A percentile compares a stretch with the other conserved stretches of the same genome.
These are phyloP conservation scores for Cephalotes varians DNA, from an alignment of 2,888 invertebrate species.

Conservation along the genomic window DNA sequence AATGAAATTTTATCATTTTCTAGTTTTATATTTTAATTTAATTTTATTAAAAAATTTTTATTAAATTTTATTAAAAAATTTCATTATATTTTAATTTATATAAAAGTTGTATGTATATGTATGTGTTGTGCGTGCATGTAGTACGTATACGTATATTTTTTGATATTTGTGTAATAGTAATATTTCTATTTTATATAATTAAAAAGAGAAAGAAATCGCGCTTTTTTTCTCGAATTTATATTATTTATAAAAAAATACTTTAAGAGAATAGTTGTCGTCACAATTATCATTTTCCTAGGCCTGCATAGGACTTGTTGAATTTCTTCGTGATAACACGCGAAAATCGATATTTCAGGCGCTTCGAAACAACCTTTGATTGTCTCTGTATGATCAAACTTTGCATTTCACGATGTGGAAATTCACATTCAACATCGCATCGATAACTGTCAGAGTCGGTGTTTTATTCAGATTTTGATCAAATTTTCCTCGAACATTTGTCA, in stretches of 20 bases:
- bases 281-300: not conserved
- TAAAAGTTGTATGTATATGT: no score
- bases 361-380: constrained; percentile 21
- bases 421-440: constrained; percentile 21
- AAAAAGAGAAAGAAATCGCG: not conserved
- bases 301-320: not conserved
- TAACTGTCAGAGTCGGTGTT: constrained; percentile 21
- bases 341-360: constrained; percentile 31
- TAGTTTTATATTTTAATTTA: not conserved
- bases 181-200: not conserved
- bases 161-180: not conserved
- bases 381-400: constrained; percentile 33
- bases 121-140: not conserved
- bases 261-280: not conserved
- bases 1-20: not conserved
- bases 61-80: no score
- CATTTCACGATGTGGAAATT: constrained; percentile 34
- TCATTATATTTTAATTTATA: not conserved
- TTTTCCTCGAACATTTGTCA: constrained; percentile 34
- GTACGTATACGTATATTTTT: not conserved
- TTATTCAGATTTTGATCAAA: constrained; percentile 29
- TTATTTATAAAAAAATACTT: not conserved
- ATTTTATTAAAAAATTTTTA: no score
- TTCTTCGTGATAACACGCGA: constrained; percentile 18
- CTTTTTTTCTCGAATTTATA: not conserved